Evolutionary conservation across 2,797 vertebrate species (phyloP).

Genomic region (Vireo griseus): DNA sequence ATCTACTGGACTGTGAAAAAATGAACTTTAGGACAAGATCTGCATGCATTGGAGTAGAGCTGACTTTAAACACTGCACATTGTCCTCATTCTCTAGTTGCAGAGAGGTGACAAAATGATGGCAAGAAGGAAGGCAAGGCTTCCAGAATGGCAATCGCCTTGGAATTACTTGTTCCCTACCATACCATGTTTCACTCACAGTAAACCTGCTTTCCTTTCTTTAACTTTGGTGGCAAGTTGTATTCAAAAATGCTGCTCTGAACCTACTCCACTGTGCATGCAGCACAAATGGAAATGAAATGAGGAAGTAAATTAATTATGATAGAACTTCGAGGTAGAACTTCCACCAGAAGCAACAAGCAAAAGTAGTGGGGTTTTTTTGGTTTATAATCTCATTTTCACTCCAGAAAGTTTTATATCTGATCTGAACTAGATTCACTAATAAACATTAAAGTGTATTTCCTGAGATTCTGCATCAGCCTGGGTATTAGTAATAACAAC

Average conservation of each 20-base stretch:
- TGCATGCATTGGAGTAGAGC: fast-evolving
- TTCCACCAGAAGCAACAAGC: background rate
- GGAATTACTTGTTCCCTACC: background rate
- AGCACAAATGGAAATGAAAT: background rate
- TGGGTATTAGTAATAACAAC: background rate
- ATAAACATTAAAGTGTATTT: background rate
- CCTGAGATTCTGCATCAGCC: background rate
- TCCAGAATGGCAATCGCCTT: background rate
- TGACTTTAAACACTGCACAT: background rate
- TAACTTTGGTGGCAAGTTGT: background rate
- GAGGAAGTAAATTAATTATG: background rate
- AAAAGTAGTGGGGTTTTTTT: background rate
- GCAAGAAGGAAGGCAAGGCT: background rate
- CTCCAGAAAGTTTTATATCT: background rate
- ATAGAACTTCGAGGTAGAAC: background rate
- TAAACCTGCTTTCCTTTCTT: background rate
- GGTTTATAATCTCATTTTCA: background rate
- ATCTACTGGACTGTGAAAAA: background rate
- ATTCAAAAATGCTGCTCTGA: background rate
- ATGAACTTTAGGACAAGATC: background rate
- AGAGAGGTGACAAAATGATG: background rate
- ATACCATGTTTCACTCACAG: background rate
- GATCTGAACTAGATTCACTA: background rate
- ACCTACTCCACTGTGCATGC: background rate
- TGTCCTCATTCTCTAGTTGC: background rate